A percentile compares a stretch with the other conserved stretches of the same genome.
Evolutionary conservation across 2,888 invertebrate genomes (phyloP).

Genomic region (Nomada goodeniana): DNA sequence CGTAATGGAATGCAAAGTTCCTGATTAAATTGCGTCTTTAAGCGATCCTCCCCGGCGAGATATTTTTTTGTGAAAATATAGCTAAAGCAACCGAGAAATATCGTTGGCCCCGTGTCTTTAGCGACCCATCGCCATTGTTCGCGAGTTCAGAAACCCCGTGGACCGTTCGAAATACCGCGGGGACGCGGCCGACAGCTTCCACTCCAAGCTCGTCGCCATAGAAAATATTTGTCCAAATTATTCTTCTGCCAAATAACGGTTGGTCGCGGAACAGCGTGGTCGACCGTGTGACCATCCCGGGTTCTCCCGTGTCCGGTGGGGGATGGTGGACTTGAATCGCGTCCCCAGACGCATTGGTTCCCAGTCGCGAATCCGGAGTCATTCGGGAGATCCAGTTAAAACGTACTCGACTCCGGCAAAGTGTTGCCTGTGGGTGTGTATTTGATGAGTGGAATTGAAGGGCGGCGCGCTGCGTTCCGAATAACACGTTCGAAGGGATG

Average conservation of each 20-base stretch:
- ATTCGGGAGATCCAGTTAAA: background rate
- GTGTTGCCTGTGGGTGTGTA: background rate
- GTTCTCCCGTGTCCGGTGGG: background rate
- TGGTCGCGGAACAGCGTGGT: background rate
- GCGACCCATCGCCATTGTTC: conserved; percentile 11
- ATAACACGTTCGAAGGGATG: conserved; percentile 38
- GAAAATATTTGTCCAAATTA: conserved; percentile 37
- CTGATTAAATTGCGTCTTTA: conserved; percentile 61
- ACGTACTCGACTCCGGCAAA: background rate
- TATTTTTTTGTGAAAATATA: conserved; percentile 57
- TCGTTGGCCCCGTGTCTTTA: conserved; percentile 40
- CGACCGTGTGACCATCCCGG: too few relatives aligned
- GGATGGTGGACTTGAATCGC: too few relatives aligned
- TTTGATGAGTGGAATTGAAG: conserved; percentile 22
- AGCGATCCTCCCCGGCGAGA: conserved; percentile 48
- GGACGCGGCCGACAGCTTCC: background rate
- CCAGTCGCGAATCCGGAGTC: background rate
- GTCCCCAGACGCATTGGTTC: too few relatives aligned
- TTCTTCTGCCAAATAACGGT: background rate
- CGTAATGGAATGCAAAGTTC: conserved; percentile 59
- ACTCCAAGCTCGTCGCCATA: conserved; percentile 2
- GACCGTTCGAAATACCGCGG: background rate
- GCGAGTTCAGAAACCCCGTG: conserved; percentile 31
- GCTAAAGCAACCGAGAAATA: conserved; percentile 52
- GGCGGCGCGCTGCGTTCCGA: conserved; percentile 7